Percentiles rank a stretch among this genome's conserved stretches.
Conservation (phyloP, 2,797 vertebrate species). For the Aldrovandia affinis region DNA sequence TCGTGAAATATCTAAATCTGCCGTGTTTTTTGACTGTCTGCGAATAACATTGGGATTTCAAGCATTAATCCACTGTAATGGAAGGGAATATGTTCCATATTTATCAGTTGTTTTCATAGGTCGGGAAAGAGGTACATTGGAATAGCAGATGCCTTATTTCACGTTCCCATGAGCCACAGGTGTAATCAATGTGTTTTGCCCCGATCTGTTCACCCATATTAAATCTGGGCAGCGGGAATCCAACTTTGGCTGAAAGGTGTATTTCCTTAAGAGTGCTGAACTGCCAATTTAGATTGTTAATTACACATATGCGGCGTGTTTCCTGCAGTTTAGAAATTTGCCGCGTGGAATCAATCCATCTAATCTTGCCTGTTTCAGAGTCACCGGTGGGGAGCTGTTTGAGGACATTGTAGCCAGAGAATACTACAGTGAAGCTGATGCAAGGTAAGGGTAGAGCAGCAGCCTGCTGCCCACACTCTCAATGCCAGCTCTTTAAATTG, state of each 20-base stretch:
- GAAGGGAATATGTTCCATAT: neutral
- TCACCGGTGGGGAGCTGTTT: constrained; percentile 95
- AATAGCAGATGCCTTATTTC: constrained; percentile 8
- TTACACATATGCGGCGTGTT: neutral
- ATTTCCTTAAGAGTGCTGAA: neutral
- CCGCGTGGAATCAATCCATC: constrained; percentile 2
- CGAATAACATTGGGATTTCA: constrained; percentile 15
- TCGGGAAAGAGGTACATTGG: neutral
- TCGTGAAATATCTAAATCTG: constrained; percentile 4
- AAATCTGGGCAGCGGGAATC: neutral
- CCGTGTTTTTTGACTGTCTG: neutral
- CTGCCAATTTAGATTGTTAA: neutral
- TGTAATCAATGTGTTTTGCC: neutral
- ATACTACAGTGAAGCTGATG: constrained; percentile 98
- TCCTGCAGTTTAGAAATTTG: neutral
- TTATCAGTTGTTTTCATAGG: constrained; percentile 11
- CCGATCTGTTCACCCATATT: neutral
- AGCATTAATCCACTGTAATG: constrained; percentile 9
- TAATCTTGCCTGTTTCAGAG: constrained; percentile 69
- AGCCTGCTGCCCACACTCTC: constrained; percentile 21
- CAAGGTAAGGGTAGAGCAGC: constrained; percentile 84
- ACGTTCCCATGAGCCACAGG: neutral
- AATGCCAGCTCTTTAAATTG: neutral
- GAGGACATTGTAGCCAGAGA: constrained; percentile 98
- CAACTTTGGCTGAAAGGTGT: neutral